phyloP scores from a whole-genome alignment of 2,113 vertebrate species.

The Mixornis gularis region DNA sequence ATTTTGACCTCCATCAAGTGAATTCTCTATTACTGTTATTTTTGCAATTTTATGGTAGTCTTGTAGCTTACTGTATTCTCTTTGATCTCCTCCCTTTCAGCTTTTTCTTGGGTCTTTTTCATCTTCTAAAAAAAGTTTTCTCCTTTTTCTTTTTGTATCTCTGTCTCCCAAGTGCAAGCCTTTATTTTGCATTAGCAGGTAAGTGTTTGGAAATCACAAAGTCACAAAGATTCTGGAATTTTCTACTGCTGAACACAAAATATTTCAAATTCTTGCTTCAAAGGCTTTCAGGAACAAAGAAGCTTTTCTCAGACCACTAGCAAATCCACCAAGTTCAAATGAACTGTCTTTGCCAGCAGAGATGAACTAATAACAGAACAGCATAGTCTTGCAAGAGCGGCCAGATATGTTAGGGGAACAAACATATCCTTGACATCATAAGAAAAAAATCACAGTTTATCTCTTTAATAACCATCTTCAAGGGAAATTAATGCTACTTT shows the following conservation, averaged over 20 bases:
- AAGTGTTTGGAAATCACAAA: slow-evolving; percentile 60
- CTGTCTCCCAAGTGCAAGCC: slow-evolving; percentile 53
- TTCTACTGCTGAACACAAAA: slow-evolving; percentile 57
- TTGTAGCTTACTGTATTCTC: slow-evolving; percentile 52
- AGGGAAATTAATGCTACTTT: slow-evolving; percentile 79
- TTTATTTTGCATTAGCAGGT: slow-evolving; percentile 59
- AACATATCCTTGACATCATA: slow-evolving; percentile 75
- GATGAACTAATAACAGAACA: slow-evolving; percentile 70
- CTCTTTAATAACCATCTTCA: slow-evolving; percentile 78
- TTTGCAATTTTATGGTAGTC: slow-evolving; percentile 69
- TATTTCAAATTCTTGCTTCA: slow-evolving; percentile 67
- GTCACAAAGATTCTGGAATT: slow-evolving; percentile 51
- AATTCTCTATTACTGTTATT: slow-evolving; percentile 69
- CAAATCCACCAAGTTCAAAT: slow-evolving; percentile 61
- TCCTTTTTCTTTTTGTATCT: slow-evolving; percentile 47
- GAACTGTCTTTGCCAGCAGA: slow-evolving; percentile 69
- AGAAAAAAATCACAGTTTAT: slow-evolving; percentile 77
- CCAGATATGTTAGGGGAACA: slow-evolving; percentile 72
- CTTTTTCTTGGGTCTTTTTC: slow-evolving; percentile 60
- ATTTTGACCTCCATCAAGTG: slow-evolving; percentile 61
- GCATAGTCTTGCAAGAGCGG: slow-evolving; percentile 59
- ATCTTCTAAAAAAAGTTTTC: slow-evolving; percentile 52
- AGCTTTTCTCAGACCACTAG: slow-evolving; percentile 65
- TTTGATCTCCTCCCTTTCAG: slow-evolving; percentile 69
- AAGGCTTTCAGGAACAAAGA: slow-evolving; percentile 73